Evolutionary conservation across 1,140 invertebrate genomes (phyloP), one percentile per base, ranked within the genome.

Genomic region (Drosophila biarmipes): DNA sequence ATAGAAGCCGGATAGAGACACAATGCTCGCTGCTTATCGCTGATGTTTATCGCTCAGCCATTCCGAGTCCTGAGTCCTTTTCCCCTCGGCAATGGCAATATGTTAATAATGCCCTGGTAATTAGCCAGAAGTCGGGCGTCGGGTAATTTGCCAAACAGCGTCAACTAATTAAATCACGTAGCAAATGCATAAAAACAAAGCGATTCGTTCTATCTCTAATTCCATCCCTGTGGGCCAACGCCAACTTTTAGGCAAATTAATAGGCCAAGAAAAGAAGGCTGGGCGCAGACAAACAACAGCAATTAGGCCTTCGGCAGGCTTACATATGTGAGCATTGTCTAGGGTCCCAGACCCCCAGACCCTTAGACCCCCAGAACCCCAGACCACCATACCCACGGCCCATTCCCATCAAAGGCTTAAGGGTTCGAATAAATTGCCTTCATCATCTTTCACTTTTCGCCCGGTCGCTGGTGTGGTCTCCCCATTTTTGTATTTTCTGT

Each of bases 111-210:
- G 66, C 38, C 19, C 11, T 74, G 56, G 64, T 76, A 85, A 85
- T 85, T 86, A 86, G 78, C 76, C 73, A 78, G 63, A 63, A 71
- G 77, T 78, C 71, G 73, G 58, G 58, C 80, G 42, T 49, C 49
- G 58, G 40, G 27, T 72, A 79, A 79, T 80, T 78, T 66, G 52
- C n/a, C 59, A 62, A 66, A 49, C 56, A 54, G 75, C 53, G 58
- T 73, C 71, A 86, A 80, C 74, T 87, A 87, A 87, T 87, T 89
- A 87, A 87, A 87, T 87, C 82, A 87, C 84, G 82, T 87, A 87
- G 84, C 66, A 89, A 89, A 84, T 81, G 75, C 79, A 82, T 89
- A 81, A 82, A 82, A 81, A 75, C 57, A 56, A 73, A 85, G 74
- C 73, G 78, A 56, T 86, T 73, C 59, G 38, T 59, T 43, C 48